These are phyloP conservation scores for Mizuhopecten yessoensis DNA, from an alignment of 1,140 invertebrate species.

Conservation along the genomic window DNA sequence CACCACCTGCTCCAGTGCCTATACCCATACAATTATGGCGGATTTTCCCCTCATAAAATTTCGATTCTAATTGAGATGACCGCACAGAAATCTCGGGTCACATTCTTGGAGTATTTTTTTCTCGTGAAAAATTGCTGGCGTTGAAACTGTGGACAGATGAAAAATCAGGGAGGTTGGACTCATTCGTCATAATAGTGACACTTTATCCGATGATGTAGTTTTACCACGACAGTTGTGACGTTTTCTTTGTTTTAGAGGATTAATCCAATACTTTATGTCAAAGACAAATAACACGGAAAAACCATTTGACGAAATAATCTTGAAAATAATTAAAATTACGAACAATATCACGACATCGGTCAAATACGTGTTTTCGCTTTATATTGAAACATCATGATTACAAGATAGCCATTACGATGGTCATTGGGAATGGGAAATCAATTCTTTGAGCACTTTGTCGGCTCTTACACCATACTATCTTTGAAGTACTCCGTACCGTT, in stretches of 20 bases:
- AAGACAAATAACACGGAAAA: background rate
- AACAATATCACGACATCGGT: background rate
- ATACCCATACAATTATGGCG: constrained; percentile 38
- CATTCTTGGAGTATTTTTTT: constrained; percentile 8
- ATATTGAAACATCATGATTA: background rate
- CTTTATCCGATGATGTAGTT: background rate
- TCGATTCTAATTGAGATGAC: constrained; percentile 27
- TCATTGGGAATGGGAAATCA: too few species aligned
- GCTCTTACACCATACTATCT: too few species aligned
- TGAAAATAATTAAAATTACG: background rate
- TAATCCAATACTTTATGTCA: background rate
- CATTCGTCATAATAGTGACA: constrained; percentile 19
- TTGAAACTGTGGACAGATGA: constrained; percentile 20
- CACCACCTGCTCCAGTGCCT: constrained; percentile 13
- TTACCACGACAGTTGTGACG: constrained; percentile 1
- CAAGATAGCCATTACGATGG: too few species aligned
- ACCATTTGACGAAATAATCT: background rate
- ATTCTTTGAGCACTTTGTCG: too few species aligned
- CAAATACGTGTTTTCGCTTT: background rate
- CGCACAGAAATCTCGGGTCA: background rate
- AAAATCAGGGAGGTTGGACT: background rate
- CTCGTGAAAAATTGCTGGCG: background rate
- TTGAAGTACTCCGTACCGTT: too few species aligned
- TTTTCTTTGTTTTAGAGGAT: constrained; percentile 19
- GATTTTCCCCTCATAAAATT: constrained; percentile 28